Base-by-base conservation (phyloP, 2,113 vertebrate genomes). In the Thryonomys swinderianus region DNA sequence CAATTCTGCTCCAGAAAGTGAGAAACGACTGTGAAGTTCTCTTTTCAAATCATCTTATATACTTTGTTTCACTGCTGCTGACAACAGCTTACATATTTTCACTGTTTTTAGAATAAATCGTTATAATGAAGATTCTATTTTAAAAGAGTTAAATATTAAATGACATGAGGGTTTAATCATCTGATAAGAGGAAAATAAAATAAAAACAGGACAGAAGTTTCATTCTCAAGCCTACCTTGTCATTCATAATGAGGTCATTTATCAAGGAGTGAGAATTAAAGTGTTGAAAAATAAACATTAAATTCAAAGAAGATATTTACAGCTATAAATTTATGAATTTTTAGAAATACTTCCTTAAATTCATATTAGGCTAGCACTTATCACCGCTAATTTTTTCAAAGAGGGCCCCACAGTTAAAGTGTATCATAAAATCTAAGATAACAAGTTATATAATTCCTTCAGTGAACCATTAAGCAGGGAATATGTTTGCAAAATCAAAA, bases 401-500 rank as follows among this genome's bases (percentile, higher is more conserved):
- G 79, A 67, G 4, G 2, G 13, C 34, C 62, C n/a, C 95, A 10
- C 13, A 95, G 9, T 95, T 96, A 85, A 13, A 89, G 88, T 85
- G 95, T 94, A 78, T 32, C 37, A 88, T 81, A 95, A 98, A 96
- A 95, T 1, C 37, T 30, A 95, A 76, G 64, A 85, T 48, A 92
- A 82, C 42, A 94, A 88, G 95, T 97, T 12, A 42, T 78, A 84
- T 5, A 95, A 85, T 25, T 14, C 42, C 78, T 2, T 71, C 90
- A 95, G 55, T 74, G 83, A 98, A 88, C 37, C 6, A 85, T 95
- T 95, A 96, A 94, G 25, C 40, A 90, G 84, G 76, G 9, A 66
- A 59, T 6, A 94, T 9, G 42, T 95, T 98, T 97, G 21, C 80
- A 95, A 92, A 97, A 96, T 37, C 20, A 92, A 96, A 97, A 94